Conservation (phyloP, 2,888 invertebrate genomes). For the Erebia epiphron region DNA sequence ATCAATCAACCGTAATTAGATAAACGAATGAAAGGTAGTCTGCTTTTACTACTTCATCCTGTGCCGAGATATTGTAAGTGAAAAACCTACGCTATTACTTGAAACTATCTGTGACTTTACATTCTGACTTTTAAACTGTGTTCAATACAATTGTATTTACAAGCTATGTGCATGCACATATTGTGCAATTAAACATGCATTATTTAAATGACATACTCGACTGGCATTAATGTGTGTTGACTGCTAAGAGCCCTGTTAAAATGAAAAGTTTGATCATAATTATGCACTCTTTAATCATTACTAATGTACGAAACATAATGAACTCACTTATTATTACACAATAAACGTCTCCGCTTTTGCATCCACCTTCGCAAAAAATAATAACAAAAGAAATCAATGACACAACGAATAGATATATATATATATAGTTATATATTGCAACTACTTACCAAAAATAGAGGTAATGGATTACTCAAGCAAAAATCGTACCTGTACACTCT, state of each 20-base stretch:
- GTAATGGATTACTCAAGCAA: conserved; percentile 36
- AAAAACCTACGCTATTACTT: conserved; percentile 32
- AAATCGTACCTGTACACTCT: conserved; percentile 86
- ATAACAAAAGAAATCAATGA: conserved; percentile 74
- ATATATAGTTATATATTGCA: conserved; percentile 40
- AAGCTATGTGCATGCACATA: conserved; percentile 78
- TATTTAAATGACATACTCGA: conserved; percentile 81
- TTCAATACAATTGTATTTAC: conserved; percentile 57
- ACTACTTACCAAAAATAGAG: conserved; percentile 69
- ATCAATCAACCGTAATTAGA: not conserved
- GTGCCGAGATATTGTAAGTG: conserved; percentile 36
- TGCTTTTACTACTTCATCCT: conserved; percentile 35
- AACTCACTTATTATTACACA: conserved; percentile 83
- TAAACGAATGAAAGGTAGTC: conserved; percentile 26
- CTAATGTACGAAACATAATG: conserved; percentile 74
- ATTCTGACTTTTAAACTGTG: conserved; percentile 30
- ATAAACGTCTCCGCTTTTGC: conserved; percentile 80
- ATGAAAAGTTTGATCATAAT: conserved; percentile 78
- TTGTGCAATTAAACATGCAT: conserved; percentile 78
- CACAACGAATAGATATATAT: conserved; percentile 62
- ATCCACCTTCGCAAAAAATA: conserved; percentile 81
- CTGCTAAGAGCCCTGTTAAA: conserved; percentile 83
- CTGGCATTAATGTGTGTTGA: conserved; percentile 83
- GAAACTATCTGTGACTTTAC: conserved; percentile 36
- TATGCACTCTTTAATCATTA: conserved; percentile 72